Conservation (phyloP, 2,797 vertebrate genomes). For the Lepus oiostolus region DNA sequence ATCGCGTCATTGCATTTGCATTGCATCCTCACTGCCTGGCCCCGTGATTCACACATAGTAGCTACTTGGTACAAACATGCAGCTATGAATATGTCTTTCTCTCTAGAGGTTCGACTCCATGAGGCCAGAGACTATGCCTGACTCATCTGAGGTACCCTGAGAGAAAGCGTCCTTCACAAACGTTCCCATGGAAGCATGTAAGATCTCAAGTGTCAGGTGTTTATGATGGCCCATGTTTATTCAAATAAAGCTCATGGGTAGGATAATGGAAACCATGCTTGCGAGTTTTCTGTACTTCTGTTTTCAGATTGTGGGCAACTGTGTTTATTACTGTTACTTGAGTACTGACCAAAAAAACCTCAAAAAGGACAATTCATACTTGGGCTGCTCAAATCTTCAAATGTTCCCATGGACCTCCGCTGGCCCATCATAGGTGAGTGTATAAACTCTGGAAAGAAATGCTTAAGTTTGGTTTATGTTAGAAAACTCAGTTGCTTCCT, state of each 20-base stretch:
- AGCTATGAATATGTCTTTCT: neutral
- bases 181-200: neutral
- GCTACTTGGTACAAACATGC: neutral
- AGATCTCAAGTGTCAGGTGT: neutral
- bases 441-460: slow-evolving; percentile 53
- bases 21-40: too few relatives aligned
- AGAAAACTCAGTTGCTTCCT: slow-evolving; percentile 61
- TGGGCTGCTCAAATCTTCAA: neutral
- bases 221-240: neutral
- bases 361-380: neutral
- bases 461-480: slow-evolving; percentile 57
- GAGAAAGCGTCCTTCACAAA: neutral
- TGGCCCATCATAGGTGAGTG: neutral
- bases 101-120: neutral
- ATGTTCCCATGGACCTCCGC: slow-evolving; percentile 13
- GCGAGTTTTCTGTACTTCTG: neutral
- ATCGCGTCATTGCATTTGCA: too few relatives aligned
- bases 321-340: neutral
- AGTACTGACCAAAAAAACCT: neutral
- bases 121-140: neutral
- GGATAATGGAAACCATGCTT: neutral
- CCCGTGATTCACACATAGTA: neutral
- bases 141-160: neutral
- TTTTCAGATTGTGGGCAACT: neutral
- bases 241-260: neutral